A percentile compares a stretch with the other conserved stretches of the same genome.
phyloP scores from a whole-genome alignment of 2,888 invertebrate species.

The Thyatira batis region DNA sequence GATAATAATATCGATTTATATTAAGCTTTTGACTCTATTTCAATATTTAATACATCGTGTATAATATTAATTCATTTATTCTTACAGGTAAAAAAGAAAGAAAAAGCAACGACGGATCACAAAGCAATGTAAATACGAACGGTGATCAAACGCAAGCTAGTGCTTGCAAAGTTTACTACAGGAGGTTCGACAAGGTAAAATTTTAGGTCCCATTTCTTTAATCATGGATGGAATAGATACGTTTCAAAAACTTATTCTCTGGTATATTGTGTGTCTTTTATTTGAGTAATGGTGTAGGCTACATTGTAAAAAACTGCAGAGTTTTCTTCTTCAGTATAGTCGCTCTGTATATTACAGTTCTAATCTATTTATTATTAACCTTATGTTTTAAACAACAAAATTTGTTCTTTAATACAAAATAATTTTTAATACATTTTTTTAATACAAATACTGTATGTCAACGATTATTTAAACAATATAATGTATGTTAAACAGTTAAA shows the following conservation, averaged over 20 bases:
- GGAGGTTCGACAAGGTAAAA: slow-evolving; percentile 70
- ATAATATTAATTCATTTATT: not conserved
- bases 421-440: too few species aligned
- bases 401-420: too few species aligned
- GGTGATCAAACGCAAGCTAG: slow-evolving; percentile 83
- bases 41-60: not conserved
- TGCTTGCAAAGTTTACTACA: slow-evolving; percentile 63
- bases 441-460: too few species aligned
- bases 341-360: too few species aligned
- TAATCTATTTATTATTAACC: too few species aligned
- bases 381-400: too few species aligned
- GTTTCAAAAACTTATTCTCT: not conserved
- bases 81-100: slow-evolving; percentile 65
- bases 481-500: not conserved
- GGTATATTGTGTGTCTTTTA: not conserved
- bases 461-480: too few species aligned
- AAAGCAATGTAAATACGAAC: slow-evolving; percentile 56
- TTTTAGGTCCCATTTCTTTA: slow-evolving; percentile 10
- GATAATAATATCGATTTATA: not conserved
- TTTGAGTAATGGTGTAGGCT: too few species aligned
- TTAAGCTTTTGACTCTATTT: not conserved
- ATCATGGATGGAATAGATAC: not conserved
- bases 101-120: slow-evolving; percentile 67
- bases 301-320: too few species aligned
- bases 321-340: too few species aligned